A percentile compares a stretch with the other conserved stretches of the same genome.
Evolutionary conservation across 2,797 vertebrate species (phyloP).

Genomic region (Tokudaia tokunoshimensis): DNA sequence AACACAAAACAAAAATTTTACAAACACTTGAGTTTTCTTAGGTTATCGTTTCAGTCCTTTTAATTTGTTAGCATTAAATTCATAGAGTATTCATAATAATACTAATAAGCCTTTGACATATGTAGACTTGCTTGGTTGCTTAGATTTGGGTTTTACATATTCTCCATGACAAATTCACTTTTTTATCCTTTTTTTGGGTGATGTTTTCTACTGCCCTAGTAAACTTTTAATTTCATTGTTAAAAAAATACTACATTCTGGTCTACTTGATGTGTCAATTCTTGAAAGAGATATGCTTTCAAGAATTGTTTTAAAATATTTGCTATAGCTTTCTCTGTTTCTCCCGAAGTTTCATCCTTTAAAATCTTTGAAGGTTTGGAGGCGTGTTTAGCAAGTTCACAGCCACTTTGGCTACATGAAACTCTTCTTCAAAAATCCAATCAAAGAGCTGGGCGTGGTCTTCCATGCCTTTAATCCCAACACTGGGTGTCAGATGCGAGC

Average conservation of each 20-base stretch:
- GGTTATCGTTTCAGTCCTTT: slow-evolving; percentile 30
- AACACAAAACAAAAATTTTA: not conserved
- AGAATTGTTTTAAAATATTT: slow-evolving; percentile 47
- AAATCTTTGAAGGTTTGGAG: not conserved
- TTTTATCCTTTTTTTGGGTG: not conserved
- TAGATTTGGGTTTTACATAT: slow-evolving; percentile 46
- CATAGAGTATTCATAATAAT: slow-evolving; percentile 12
- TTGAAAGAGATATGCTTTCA: not conserved
- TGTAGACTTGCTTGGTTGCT: slow-evolving; percentile 26
- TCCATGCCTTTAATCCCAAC: not conserved
- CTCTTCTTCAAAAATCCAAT: not conserved
- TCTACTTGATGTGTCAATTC: not conserved
- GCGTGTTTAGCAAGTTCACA: not conserved
- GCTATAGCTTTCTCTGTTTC: not conserved
- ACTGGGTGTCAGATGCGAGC: too few species aligned
- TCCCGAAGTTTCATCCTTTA: not conserved
- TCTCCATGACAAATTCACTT: not conserved
- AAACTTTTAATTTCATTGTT: not conserved
- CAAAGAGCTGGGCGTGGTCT: not conserved
- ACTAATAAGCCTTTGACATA: not conserved
- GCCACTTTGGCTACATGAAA: not conserved
- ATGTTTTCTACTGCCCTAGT: not conserved
- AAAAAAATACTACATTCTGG: not conserved
- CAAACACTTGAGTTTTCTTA: not conserved
- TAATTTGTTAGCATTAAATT: slow-evolving; percentile 51